A percentile compares a stretch with the other conserved stretches of the same genome.
phyloP scores from a whole-genome alignment of 2,888 invertebrate species.

The Limenitis camilla region DNA sequence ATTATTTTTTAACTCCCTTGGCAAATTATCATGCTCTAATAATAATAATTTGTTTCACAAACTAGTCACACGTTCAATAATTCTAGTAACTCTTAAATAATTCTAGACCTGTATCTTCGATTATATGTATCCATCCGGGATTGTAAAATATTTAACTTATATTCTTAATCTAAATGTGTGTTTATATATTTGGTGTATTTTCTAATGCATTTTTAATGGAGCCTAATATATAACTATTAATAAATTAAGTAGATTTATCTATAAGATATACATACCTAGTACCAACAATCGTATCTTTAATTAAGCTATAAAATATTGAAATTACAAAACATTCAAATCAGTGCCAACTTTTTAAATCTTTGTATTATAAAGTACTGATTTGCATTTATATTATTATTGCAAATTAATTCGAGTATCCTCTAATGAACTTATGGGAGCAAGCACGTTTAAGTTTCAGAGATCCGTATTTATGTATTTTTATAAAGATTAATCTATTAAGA shows the following conservation, averaged over 20 bases:
- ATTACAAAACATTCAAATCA: neutral
- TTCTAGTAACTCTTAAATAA: too few relatives aligned
- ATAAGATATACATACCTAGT: too few relatives aligned
- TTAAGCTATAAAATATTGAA: neutral
- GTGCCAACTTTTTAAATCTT: constrained; percentile 26
- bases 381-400: constrained; percentile 30
- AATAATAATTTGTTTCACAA: too few relatives aligned
- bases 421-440: constrained; percentile 59
- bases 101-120: too few relatives aligned
- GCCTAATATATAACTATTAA: constrained; percentile 37
- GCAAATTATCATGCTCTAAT: too few relatives aligned
- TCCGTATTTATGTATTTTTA: constrained; percentile 18
- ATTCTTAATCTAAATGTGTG: too few relatives aligned
- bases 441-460: constrained; percentile 35
- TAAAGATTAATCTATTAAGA: constrained; percentile 9
- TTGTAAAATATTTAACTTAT: too few relatives aligned
- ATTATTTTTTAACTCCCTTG: too few relatives aligned
- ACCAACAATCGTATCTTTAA: too few relatives aligned
- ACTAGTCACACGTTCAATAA: too few relatives aligned
- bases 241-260: neutral
- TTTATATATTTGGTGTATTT: constrained; percentile 23
- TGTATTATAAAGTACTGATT: constrained; percentile 13
- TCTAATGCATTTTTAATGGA: constrained; percentile 31
- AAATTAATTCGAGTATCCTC: constrained; percentile 31
- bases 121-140: too few relatives aligned